These are phyloP conservation scores for Drosophila sucinea DNA, from an alignment of 1,140 invertebrate genomes.

Conservation along the genomic window DNA sequence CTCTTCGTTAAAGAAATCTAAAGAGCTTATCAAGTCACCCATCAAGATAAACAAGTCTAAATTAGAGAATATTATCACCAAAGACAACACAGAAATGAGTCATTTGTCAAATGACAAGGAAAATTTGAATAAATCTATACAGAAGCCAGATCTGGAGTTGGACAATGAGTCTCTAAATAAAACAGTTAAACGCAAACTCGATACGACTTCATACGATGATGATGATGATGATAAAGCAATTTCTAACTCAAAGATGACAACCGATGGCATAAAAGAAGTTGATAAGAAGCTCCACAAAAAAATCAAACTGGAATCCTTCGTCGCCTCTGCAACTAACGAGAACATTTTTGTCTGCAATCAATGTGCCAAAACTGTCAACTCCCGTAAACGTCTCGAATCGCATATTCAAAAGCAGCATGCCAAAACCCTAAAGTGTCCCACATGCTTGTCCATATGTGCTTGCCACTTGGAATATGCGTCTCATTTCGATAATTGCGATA, in stretches of 20 bases:
- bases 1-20: not conserved
- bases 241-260: not conserved
- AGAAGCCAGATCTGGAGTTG: not conserved
- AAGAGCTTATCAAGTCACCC: not conserved
- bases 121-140: not conserved
- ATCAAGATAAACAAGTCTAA: constrained; percentile 16
- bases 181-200: not conserved
- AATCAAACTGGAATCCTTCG: constrained; percentile 18
- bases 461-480: constrained; percentile 27
- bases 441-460: not conserved
- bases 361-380: constrained; percentile 36
- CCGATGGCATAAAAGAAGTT: not conserved
- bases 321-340: constrained; percentile 21
- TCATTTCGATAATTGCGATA: constrained; percentile 44
- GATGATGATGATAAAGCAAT: too few species aligned
- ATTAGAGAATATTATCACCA: not conserved
- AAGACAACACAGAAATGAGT: not conserved
- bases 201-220: not conserved
- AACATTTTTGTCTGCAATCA: constrained; percentile 33
- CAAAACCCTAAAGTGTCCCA: constrained; percentile 26
- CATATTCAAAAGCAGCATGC: constrained; percentile 55
- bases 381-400: constrained; percentile 41
- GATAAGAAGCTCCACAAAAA: constrained; percentile 45
- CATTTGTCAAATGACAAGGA: not conserved
- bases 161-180: not conserved